These are phyloP conservation scores for Myzus persicae DNA, from an alignment of 1,140 invertebrate genomes.

Conservation along the genomic window DNA sequence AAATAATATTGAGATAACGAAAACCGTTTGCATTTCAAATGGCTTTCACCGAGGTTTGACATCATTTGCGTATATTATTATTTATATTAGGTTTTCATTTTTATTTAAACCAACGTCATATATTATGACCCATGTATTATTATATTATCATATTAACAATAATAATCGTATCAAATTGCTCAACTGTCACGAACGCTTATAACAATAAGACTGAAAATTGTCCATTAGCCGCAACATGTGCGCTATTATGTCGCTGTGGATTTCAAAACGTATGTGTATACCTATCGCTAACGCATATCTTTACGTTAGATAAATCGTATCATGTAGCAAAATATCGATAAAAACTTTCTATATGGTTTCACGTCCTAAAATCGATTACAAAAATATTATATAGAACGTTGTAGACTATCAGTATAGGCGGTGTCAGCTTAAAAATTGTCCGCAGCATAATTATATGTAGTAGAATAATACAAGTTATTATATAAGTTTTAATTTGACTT, in stretches of 20 bases:
- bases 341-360: background rate
- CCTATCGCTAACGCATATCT: background rate
- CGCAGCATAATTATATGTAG: background rate
- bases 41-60: background rate
- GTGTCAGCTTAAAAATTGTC: background rate
- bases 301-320: background rate
- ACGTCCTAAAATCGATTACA: background rate
- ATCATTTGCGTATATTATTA: background rate
- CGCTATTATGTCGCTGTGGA: background rate
- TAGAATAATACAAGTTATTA: too few relatives aligned
- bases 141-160: background rate
- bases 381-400: background rate
- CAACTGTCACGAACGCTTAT: background rate
- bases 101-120: background rate
- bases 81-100: background rate
- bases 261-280: background rate
- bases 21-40: background rate
- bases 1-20: slow-evolving; percentile 10
- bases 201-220: background rate
- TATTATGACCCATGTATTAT: background rate
- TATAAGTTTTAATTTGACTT: background rate
- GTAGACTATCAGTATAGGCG: background rate
- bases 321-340: background rate
- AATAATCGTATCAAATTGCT: background rate
- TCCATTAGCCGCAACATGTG: background rate